Conservation (phyloP, 1,140 invertebrate genomes). For the Cecropterus lyciades region DNA sequence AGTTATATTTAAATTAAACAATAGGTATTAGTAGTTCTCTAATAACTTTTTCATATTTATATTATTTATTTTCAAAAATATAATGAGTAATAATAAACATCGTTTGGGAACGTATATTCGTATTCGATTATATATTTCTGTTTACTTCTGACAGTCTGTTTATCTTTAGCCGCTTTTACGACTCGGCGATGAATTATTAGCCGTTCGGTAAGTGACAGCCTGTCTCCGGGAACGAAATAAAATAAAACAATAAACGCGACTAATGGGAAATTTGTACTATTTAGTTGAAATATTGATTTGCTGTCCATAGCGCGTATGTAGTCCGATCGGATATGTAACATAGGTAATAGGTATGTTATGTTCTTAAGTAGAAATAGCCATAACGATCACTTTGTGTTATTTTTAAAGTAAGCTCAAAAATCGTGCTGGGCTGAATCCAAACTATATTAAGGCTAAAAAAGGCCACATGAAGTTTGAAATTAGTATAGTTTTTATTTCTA, state of each 20-base stretch:
- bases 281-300: conserved; percentile 19
- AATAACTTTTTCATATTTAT: not conserved
- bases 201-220: conserved; percentile 69
- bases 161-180: conserved; percentile 79
- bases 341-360: too few relatives aligned
- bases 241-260: conserved; percentile 44
- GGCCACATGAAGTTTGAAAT: too few relatives aligned
- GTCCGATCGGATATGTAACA: not conserved
- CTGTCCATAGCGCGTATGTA: not conserved
- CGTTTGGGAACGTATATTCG: conserved; percentile 48
- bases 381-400: too few relatives aligned
- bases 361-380: too few relatives aligned
- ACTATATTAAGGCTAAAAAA: too few relatives aligned
- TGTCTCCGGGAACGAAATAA: conserved; percentile 72
- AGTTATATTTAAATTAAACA: too few relatives aligned
- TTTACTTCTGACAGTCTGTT: conserved; percentile 68
- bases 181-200: conserved; percentile 71
- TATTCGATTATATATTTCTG: conserved; percentile 55
- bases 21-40: too few relatives aligned
- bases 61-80: not conserved
- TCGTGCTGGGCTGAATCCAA: too few relatives aligned
- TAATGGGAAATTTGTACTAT: conserved; percentile 37
- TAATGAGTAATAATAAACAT: conserved; percentile 32
- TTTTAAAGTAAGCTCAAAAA: too few relatives aligned
- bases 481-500: too few relatives aligned